These are phyloP conservation scores for Genyomyrus donnyi DNA, from an alignment of 2,113 vertebrate species.

Conservation along the genomic window DNA sequence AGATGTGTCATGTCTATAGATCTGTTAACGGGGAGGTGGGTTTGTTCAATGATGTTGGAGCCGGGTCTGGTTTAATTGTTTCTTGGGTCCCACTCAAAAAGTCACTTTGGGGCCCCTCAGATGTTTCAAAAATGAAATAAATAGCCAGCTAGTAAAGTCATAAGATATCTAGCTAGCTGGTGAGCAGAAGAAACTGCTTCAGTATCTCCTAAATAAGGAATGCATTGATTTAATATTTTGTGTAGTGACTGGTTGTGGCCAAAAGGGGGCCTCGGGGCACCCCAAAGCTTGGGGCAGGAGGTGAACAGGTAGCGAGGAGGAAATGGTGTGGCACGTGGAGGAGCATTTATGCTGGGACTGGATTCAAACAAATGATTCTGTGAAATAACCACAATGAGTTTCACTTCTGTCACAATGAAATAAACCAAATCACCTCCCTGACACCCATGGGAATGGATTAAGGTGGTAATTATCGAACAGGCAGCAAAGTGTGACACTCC, in stretches of 20 bases:
- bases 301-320: background rate
- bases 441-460: background rate
- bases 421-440: background rate
- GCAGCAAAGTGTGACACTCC: background rate
- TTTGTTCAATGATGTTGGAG: background rate
- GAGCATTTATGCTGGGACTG: background rate
- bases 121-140: background rate
- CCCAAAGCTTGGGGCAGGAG: background rate
- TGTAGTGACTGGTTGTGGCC: background rate
- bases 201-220: background rate
- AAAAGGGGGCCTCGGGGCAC: background rate
- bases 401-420: background rate
- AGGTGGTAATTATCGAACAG: background rate
- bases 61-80: background rate
- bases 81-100: background rate
- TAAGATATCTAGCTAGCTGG: background rate
- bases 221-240: background rate
- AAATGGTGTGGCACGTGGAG: background rate
- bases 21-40: background rate
- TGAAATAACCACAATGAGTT: background rate
- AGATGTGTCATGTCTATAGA: background rate
- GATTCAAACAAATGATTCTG: background rate
- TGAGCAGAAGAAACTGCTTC: background rate
- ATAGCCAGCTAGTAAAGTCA: background rate
- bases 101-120: background rate